Base-by-base conservation (phyloP, 2,113 vertebrate genomes). In the Ornithorhynchus anatinus region DNA sequence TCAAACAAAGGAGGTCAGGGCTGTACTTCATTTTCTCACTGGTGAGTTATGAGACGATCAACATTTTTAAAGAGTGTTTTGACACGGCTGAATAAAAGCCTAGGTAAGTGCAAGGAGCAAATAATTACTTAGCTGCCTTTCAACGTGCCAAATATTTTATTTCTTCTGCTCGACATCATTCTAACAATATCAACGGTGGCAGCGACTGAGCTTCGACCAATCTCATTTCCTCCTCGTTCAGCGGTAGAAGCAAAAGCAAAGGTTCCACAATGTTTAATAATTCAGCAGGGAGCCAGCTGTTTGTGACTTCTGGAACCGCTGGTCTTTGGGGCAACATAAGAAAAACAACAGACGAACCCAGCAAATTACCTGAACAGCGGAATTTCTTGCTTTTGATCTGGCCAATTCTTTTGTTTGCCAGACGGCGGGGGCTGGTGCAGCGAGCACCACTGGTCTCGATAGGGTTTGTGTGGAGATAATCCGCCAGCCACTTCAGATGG, bases 341-440 rank as follows among this genome's bases (percentile, higher is more conserved):
- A 59, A 84, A 89, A 84, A 80, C 1, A 82, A 66, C 53, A 76
- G 48, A 67, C 37, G 61, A 84, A 79, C 20, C 37, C 61, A 87
- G 79, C 84, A 54, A 91, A 89, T 94, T 97, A 99, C 98, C 98
- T 97, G 98, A 99, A 90, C 98, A 99, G 89, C 98, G 97, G 89
- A 99, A 99, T 90, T 99, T 99, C 94, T 99, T 99, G 97, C 98
- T 99, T 94, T 99, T 99, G 92, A 99, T 99, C 91, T 99, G 98
- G 48, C 98, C 98, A 0, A 99, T 98, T 69, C 98, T 95, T 94
- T 99, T 99, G 93, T 99, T 99, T 72, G 98, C 97, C 77, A 99
- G 95, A 8, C 98, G 95, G 23, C 98, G 96, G 36, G 98, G 98
- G 92, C 96, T 98, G 89, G 96, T 97, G 91, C 98, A 99, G 54